A percentile compares a stretch with the other conserved stretches of the same genome.
Evolutionary conservation across 53 echinoderm and acorn worm species (phyloP).

Genomic region (Echinarachnius parma): DNA sequence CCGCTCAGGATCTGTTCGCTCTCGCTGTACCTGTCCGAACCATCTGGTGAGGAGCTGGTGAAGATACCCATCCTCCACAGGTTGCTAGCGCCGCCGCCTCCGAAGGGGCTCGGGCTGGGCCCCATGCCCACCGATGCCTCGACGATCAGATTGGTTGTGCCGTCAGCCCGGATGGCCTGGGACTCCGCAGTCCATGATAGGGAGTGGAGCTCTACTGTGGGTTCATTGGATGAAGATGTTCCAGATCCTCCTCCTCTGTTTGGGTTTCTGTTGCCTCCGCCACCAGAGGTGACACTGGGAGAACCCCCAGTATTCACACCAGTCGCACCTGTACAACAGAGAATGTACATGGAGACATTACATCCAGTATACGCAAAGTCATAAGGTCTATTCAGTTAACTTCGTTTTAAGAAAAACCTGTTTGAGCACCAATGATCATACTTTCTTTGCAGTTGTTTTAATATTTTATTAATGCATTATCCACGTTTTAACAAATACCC

Average conservation of each 20-base stretch:
- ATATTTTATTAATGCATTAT: too few species aligned
- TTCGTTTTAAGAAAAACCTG: too few species aligned
- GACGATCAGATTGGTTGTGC: neutral
- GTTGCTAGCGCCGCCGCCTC: neutral
- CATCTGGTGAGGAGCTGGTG: neutral
- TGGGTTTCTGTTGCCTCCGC: neutral
- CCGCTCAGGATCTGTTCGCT: slow-evolving; percentile 45
- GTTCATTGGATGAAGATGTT: too few species aligned
- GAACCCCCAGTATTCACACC: neutral
- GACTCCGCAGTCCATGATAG: neutral
- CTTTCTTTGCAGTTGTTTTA: too few species aligned
- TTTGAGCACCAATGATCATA: too few species aligned
- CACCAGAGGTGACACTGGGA: neutral
- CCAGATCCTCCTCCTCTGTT: too few species aligned
- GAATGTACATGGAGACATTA: too few species aligned
- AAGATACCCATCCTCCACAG: slow-evolving; percentile 23
- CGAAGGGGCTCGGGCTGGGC: neutral
- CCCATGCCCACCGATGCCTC: neutral
- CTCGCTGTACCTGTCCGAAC: slow-evolving; percentile 5
- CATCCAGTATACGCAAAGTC: too few species aligned
- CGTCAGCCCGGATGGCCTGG: neutral
- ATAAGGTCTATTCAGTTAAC: too few species aligned
- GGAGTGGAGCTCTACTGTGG: neutral
- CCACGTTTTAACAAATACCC: too few species aligned
- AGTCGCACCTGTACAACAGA: too few species aligned